phyloP scores from a whole-genome alignment of 1,140 invertebrate genomes.

The Danaus melanippus region DNA sequence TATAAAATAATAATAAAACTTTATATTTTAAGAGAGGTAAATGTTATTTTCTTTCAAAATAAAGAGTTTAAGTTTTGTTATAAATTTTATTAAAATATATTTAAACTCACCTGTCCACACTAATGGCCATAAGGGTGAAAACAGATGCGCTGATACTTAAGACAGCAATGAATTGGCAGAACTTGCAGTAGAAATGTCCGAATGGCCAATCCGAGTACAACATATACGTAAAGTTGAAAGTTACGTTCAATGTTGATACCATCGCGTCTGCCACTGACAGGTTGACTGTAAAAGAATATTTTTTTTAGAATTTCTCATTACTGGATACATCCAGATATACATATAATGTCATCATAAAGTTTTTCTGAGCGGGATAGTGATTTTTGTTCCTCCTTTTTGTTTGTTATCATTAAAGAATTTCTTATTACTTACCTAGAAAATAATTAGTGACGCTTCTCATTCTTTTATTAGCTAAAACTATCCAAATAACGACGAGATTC shows the following conservation, averaged over 20 bases:
- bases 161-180: constrained; percentile 93
- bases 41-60: too few species aligned
- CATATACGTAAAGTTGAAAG: constrained; percentile 95
- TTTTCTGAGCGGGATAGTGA: too few species aligned
- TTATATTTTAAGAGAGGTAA: too few species aligned
- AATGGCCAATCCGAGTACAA: constrained; percentile 94
- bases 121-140: constrained; percentile 96
- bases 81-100: background rate
- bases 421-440: constrained; percentile 79
- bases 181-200: constrained; percentile 93
- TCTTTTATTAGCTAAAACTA: constrained; percentile 90
- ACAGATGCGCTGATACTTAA: constrained; percentile 94
- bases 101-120: constrained; percentile 90
- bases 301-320: constrained; percentile 7
- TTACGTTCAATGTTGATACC: constrained; percentile 94
- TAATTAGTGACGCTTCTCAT: constrained; percentile 98
- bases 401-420: too few species aligned
- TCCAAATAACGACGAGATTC: constrained; percentile 96
- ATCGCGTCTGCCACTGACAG: constrained; percentile 94
- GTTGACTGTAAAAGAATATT: constrained; percentile 79
- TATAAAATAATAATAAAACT: too few species aligned
- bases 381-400: too few species aligned
- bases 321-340: background rate
- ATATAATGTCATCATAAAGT: too few species aligned
- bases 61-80: too few species aligned